Base-by-base conservation (phyloP, 2,797 vertebrate genomes). In the Babyrousa celebensis region DNA sequence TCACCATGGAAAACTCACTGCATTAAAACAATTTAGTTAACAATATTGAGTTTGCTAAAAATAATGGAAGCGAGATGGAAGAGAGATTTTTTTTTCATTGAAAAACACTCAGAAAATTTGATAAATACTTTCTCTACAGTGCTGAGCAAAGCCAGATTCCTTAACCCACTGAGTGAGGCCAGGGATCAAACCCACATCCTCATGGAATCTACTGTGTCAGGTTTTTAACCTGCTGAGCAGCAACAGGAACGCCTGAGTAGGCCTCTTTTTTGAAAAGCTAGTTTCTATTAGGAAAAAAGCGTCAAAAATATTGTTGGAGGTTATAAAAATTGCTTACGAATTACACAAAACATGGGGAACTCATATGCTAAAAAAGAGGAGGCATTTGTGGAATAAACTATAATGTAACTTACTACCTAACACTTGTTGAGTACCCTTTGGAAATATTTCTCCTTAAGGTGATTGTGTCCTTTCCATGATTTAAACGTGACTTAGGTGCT, bases 1-100 rank as follows among this genome's bases (percentile, higher is more conserved):
- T 91, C 18, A 78, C 17, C 29, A 9, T 15, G 43, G 15, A 94
- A n/a, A 94, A 84, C 40, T 74, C 27, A 43, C 75, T 78, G 71
- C 3, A 18, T 75, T n/a, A 94, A 87, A 96, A 52, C 18, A 17
- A 84, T 17, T 91, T 72, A 79, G n/a, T 65, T 14, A 85, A 54
- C 25, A 58, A 65, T 89, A 43, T 23, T 80, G 72, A 78, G 75
- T 92, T 80, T 85, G 65, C 32, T 72, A 27, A 80, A 87, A n/a
- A 78, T 72, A 92, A 65, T 63, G n/a, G 70, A 88, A 48, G 48
- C 21, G n/a, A 82, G 32, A 56, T 52, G 21, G 36, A 75, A 90
- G 82, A 56, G 27, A 75, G 14, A 0, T 14, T 63, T 89, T 70
- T 48, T 48, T 48, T 56, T 54, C 54, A 67, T 60, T 62, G 25